Evolutionary conservation across 1,140 invertebrate species (phyloP), one percentile per base, ranked within the genome.

Genomic region (Diplogasteroides magnus): DNA sequence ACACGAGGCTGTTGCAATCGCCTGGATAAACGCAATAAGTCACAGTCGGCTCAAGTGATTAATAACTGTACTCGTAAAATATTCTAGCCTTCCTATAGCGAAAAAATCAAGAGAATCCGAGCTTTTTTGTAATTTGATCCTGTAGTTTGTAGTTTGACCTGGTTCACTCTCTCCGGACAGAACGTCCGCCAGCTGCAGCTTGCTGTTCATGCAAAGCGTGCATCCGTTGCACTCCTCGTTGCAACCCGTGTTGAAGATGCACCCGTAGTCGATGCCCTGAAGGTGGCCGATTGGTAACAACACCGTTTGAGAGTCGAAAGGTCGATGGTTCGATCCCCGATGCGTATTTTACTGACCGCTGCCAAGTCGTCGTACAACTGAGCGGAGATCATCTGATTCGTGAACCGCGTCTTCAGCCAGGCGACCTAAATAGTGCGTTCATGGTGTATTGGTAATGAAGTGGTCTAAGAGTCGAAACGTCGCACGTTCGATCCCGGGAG

Each of bases 191-290:
- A 78, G 67, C 71, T 78, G 77, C 26, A 76, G 65, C 66, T 78
- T 78, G 31, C 72, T 70, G n/a, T 73, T 79, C 65, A 64, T 60
- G 66, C 77, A 78, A 48, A 78, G 68, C 14, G 61, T 59, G 23
- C 61, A 64, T 59, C 57, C 19, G 55, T 76, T 74, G 60, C 69
- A 77, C 63, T 78, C 77, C n/a, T 78, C 77, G 37, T 76, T 59
- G 64, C 77, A 78, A 37, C 77, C 77, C 57, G 77, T 68, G 1
- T 78, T 78, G 65, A 78, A 78, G 58, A 78, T 78, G 66, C 77
- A 78, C 32, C 77, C 77, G 66, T 78, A 78, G 37, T 78, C 77
- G 2, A 78, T 78, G 32, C 64, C 62, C 78, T 77, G 23, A 71
- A 69, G 59, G 23, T 58, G 27, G 32, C 2, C 31, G 2, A 62